These are phyloP conservation scores for Dinomys branickii DNA, from an alignment of 2,113 vertebrate genomes.

Conservation along the genomic window DNA sequence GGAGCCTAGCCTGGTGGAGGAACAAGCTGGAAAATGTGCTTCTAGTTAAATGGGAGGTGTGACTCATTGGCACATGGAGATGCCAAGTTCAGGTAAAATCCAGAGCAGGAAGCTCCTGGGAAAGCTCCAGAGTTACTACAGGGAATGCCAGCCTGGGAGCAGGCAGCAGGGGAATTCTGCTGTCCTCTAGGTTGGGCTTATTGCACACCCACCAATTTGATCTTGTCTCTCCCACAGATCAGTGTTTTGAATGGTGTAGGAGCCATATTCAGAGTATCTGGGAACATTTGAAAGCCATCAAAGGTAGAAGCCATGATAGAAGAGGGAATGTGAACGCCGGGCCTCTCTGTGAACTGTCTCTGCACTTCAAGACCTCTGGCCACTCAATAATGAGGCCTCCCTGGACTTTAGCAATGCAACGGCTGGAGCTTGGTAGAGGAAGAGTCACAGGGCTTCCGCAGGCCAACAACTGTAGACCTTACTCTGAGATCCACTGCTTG, in stretches of 20 bases:
- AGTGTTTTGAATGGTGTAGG: not conserved
- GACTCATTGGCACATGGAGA: conserved; percentile 57
- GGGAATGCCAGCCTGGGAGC: conserved; percentile 15
- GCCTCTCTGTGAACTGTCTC: not conserved
- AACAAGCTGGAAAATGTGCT: conserved; percentile 77
- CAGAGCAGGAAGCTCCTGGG: conserved; percentile 68
- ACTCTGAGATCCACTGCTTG: rapidly evolving
- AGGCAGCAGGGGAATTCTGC: conserved; percentile 6
- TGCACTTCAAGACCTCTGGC: not conserved
- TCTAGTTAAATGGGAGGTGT: conserved; percentile 75
- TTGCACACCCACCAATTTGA: not conserved
- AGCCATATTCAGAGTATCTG: not conserved
- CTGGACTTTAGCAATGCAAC: not conserved
- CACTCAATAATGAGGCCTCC: not conserved
- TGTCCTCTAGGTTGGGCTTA: not conserved
- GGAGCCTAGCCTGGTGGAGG: conserved; percentile 78
- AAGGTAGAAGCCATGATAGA: not conserved
- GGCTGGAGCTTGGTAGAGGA: not conserved
- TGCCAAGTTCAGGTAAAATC: conserved; percentile 77
- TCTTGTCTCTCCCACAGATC: not conserved
- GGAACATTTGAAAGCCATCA: not conserved
- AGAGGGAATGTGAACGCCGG: rapidly evolving
- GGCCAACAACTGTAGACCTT: rapidly evolving
- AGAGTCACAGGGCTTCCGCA: not conserved
- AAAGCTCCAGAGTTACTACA: not conserved